Evolutionary conservation across 2,888 invertebrate genomes (phyloP).

Genomic region (Pelosia muscerda): DNA sequence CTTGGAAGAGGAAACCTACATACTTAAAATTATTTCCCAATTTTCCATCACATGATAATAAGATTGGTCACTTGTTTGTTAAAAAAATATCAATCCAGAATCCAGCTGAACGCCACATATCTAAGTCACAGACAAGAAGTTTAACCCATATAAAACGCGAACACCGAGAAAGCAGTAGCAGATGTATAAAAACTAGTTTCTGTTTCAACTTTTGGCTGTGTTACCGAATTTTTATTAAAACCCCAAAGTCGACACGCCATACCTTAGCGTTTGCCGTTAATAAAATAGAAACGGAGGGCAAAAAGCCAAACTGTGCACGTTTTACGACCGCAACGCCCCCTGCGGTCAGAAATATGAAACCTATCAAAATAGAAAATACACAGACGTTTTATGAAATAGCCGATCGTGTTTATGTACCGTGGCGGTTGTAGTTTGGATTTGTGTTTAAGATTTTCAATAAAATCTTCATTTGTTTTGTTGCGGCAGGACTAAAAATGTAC

Average conservation of each 20-base stretch:
- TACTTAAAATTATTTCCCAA: no score
- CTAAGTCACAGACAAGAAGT: background rate
- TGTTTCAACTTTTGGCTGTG: slow-evolving; percentile 46
- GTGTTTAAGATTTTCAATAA: slow-evolving; percentile 39
- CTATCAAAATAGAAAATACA: slow-evolving; percentile 71
- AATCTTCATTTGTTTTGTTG: background rate
- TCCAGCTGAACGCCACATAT: background rate
- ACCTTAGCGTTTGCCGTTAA: slow-evolving; percentile 63
- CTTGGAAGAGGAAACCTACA: no score
- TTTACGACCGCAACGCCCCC: slow-evolving; percentile 68
- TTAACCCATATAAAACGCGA: slow-evolving; percentile 19
- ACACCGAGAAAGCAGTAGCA: slow-evolving; percentile 26
- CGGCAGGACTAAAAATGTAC: background rate
- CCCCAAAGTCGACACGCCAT: slow-evolving; percentile 49
- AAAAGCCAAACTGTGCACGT: slow-evolving; percentile 65
- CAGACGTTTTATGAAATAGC: slow-evolving; percentile 68
- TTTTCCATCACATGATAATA: no score
- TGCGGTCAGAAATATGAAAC: slow-evolving; percentile 75
- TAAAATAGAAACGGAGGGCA: slow-evolving; percentile 67
- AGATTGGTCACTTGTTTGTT: no score
- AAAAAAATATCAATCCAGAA: background rate
- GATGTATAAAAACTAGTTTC: slow-evolving; percentile 36
- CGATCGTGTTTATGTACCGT: slow-evolving; percentile 62
- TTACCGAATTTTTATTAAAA: slow-evolving; percentile 58
- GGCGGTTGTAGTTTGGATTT: slow-evolving; percentile 33